phyloP scores from a whole-genome alignment of 2,797 vertebrate species.

The Ammospiza maritima region DNA sequence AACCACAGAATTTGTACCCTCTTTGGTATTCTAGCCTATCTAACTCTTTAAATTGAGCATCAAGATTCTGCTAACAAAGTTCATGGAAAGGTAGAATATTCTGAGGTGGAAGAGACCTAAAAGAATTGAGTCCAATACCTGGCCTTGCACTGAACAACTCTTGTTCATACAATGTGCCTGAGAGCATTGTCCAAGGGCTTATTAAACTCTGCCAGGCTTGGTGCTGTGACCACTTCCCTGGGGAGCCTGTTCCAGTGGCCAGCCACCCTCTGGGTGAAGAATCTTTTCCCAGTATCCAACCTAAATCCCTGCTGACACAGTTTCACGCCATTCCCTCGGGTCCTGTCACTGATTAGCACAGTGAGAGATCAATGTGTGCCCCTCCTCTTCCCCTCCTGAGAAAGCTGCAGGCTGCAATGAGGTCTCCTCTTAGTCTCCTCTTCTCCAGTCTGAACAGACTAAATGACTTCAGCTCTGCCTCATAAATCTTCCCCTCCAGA shows the following conservation, averaged over 20 bases:
- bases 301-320: not conserved
- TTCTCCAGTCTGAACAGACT: not conserved
- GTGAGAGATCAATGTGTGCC: too few relatives aligned
- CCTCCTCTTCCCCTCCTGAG: not conserved
- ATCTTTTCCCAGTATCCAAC: not conserved
- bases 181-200: not conserved
- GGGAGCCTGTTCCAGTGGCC: not conserved
- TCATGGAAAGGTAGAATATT: not conserved
- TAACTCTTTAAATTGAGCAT: not conserved
- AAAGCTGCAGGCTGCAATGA: not conserved
- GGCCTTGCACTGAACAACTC: too few relatives aligned
- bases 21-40: not conserved
- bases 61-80: not conserved
- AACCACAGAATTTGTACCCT: not conserved
- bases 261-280: not conserved
- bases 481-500: not conserved
- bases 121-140: not conserved
- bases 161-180: accelerated
- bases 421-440: not conserved
- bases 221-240: not conserved
- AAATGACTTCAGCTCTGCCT: not conserved
- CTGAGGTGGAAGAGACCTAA: not conserved
- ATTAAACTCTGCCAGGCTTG: not conserved
- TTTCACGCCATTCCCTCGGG: accelerated
- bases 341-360: not conserved